Conservation (phyloP, 1,140 invertebrate genomes). For the Caenorhabditis inopinata region DNA sequence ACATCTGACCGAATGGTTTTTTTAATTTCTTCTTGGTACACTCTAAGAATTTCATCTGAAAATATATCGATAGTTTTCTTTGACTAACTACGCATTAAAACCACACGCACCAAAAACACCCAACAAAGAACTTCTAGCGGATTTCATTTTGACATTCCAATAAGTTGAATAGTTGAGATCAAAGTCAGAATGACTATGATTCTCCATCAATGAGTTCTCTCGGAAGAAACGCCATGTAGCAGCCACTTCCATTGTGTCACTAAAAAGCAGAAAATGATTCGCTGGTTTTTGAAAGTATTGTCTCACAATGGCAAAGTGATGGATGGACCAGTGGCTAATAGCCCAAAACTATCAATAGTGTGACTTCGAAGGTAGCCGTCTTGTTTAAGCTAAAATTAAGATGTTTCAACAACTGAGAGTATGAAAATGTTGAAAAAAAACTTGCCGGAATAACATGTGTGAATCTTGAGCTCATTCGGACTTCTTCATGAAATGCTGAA, state of each 20-base stretch:
- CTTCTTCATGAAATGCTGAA: background rate
- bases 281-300: background rate
- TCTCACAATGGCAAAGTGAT: background rate
- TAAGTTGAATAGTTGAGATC: background rate
- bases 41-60: background rate
- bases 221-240: conserved; percentile 3
- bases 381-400: background rate
- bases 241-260: background rate
- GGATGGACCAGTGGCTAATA: background rate
- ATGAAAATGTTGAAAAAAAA: background rate
- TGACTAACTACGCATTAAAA: background rate
- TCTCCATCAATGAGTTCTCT: background rate
- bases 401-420: background rate
- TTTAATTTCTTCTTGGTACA: background rate
- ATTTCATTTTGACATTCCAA: conserved; percentile 14
- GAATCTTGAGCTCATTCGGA: background rate
- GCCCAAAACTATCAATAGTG: background rate
- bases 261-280: background rate
- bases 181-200: background rate
- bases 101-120: background rate
- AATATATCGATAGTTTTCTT: background rate
- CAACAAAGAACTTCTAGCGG: background rate
- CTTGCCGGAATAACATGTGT: background rate
- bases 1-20: background rate
- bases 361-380: background rate